Percentiles rank a stretch among this genome's conserved stretches.
phyloP scores from a whole-genome alignment of 1,140 invertebrate species.

The Onthophagus taurus region DNA sequence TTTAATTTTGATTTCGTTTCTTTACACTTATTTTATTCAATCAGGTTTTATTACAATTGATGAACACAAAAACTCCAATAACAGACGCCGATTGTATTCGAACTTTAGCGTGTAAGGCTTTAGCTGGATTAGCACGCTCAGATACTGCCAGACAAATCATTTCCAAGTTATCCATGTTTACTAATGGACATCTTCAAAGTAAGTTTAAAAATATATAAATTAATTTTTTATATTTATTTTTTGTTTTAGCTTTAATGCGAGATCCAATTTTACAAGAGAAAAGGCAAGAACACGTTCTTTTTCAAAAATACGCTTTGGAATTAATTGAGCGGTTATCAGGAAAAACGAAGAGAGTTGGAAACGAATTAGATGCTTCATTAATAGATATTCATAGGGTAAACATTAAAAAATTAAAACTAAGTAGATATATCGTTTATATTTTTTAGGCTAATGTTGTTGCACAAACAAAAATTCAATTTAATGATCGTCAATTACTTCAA shows the following conservation, averaged over 20 bases:
- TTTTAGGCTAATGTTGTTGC: constrained; percentile 84
- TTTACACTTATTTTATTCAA: background rate
- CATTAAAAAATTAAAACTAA: constrained; percentile 11
- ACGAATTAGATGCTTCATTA: constrained; percentile 71
- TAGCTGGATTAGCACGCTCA: constrained; percentile 84
- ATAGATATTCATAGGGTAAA: constrained; percentile 72
- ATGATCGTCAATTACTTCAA: constrained; percentile 85
- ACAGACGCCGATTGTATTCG: constrained; percentile 93
- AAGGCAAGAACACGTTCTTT: constrained; percentile 86
- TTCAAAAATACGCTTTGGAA: constrained; percentile 91
- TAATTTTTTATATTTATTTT: background rate
- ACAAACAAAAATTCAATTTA: constrained; percentile 89
- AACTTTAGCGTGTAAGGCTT: constrained; percentile 81
- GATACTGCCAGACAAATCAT: constrained; percentile 92
- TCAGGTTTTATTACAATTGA: constrained; percentile 56
- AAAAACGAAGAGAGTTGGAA: constrained; percentile 70
- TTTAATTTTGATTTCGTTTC: background rate
- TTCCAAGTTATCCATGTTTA: constrained; percentile 90
- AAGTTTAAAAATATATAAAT: constrained; percentile 26
- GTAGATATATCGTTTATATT: too few relatives aligned
- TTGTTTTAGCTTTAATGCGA: constrained; percentile 71
- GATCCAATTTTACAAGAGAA: constrained; percentile 96
- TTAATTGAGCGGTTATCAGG: constrained; percentile 87
- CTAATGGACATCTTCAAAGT: constrained; percentile 85
- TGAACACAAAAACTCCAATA: constrained; percentile 88